Base-by-base conservation (phyloP, 1,140 invertebrate species). In the Amyelois transitella region DNA sequence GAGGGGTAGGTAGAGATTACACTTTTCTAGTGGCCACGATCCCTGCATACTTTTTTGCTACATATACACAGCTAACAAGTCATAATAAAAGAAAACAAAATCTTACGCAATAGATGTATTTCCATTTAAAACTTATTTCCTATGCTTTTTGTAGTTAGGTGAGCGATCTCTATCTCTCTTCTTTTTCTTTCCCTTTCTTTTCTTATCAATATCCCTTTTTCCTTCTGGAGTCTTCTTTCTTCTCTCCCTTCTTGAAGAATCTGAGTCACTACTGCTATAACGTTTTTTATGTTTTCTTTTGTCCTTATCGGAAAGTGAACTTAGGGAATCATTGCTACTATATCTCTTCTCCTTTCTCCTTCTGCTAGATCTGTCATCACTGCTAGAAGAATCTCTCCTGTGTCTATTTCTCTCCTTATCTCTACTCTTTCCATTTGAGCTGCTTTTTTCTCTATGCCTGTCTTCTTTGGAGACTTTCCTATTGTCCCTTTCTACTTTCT, bases 121-220 rank as follows among this genome's bases (percentile, higher is more conserved):
- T 24, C 43, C 44, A 14, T 28, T 25, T 51, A 51, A 14, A 38
- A 14, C 64, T 77, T 78, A 87, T 66, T 87, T 86, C 32, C 72
- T 86, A 76, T 84, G 64, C 48, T 86, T 87, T 53, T 75, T 78
- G 63, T 82, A 78, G 58, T 83, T 81, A 10, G 81, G 86, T 1
- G 85, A 88, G 6, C 85, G 75, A 73, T 87, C 86, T 57, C 85
- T 73, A 47, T 89, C 88, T 53, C 86, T 71, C 57, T 86, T 88
- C 74, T 88, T 89, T 69, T 88, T 89, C 57, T 88, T 88, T 0
- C 88, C 85, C 70, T 88, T 89, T 49, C 86, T 72, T 64, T 89
- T 89, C 62, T 88, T 88, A 63, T 89, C 86, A 55, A 81, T 88
- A 63, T 89, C 86, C 63, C 75, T 70, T 53, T 79, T 85, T 43